phyloP scores from a whole-genome alignment of 2,888 invertebrate species.

The Drosophila tripunctata region DNA sequence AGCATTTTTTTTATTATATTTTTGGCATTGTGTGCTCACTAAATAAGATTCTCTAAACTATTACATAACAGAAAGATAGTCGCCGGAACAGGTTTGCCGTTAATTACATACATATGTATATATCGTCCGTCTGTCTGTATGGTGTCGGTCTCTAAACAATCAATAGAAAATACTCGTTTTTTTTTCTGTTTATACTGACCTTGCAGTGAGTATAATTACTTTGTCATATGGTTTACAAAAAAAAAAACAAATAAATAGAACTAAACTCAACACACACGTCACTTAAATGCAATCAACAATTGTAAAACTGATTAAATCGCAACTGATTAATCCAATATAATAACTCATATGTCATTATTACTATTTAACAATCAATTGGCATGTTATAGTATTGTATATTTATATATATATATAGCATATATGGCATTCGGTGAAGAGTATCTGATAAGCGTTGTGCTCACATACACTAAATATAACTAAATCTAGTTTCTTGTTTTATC shows the following conservation, averaged over 20 bases:
- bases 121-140: no score
- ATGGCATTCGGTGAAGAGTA: conserved; percentile 37
- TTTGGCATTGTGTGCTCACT: conserved; percentile 9
- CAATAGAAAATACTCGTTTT: conserved; percentile 48
- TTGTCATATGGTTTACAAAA: conserved; percentile 25
- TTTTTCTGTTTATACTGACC: conserved; percentile 39
- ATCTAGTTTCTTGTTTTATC: conserved; percentile 34
- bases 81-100: conserved; percentile 58
- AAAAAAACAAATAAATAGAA: not conserved
- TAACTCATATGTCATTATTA: conserved; percentile 4
- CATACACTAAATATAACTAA: not conserved
- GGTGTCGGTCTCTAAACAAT: conserved; percentile 25
- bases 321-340: conserved; percentile 5
- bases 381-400: no score
- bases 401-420: no score
- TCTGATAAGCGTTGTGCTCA: not conserved
- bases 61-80: conserved; percentile 43
- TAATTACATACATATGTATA: conserved; percentile 39
- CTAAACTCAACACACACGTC: conserved; percentile 12
- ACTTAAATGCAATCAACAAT: conserved; percentile 27
- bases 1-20: not conserved
- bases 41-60: conserved; percentile 18
- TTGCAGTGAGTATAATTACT: conserved; percentile 53
- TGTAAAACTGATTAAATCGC: conserved; percentile 18
- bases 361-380: not conserved